phyloP scores from a whole-genome alignment of 2,113 vertebrate genomes.

The Copsychus sechellarum region DNA sequence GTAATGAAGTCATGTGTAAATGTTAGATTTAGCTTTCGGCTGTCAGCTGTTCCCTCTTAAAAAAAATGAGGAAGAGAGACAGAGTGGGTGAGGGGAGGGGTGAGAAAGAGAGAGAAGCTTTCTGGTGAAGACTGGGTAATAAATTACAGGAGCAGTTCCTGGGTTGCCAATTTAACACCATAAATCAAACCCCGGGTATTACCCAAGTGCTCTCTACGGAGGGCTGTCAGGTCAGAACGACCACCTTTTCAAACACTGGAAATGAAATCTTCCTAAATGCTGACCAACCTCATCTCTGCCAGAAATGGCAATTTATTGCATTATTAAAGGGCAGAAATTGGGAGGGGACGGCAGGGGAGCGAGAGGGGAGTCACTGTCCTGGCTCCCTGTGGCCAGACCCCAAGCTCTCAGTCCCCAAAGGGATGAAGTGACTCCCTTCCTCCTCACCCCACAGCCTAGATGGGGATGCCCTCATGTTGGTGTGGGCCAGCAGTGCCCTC shows the following conservation, averaged over 20 bases:
- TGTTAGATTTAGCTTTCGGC: slow-evolving; percentile 54
- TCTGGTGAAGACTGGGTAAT: slow-evolving; percentile 69
- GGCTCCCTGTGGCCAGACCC: not conserved
- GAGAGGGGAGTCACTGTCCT: not conserved
- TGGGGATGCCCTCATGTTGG: fast-evolving
- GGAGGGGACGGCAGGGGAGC: not conserved
- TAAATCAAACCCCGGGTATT: slow-evolving; percentile 80
- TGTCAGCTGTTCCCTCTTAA: slow-evolving; percentile 50
- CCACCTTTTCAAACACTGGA: slow-evolving; percentile 72
- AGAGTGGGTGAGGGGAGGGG: not conserved
- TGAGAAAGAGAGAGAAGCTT: slow-evolving; percentile 26
- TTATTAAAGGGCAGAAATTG: slow-evolving; percentile 14
- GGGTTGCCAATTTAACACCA: slow-evolving; percentile 74
- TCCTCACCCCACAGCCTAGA: not conserved
- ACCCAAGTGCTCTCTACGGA: slow-evolving; percentile 69
- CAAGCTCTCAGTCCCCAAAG: not conserved
- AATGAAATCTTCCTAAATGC: slow-evolving; percentile 74
- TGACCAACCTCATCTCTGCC: slow-evolving; percentile 55
- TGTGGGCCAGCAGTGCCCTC: not conserved
- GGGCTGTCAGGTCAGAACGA: slow-evolving; percentile 49
- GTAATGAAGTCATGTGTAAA: slow-evolving; percentile 57
- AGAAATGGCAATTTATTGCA: slow-evolving; percentile 23
- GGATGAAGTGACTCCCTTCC: not conserved
- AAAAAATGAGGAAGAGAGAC: slow-evolving; percentile 16
- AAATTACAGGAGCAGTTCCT: slow-evolving; percentile 76